Conservation (phyloP, 2,888 invertebrate species). For the Helobdella robusta region DNA sequence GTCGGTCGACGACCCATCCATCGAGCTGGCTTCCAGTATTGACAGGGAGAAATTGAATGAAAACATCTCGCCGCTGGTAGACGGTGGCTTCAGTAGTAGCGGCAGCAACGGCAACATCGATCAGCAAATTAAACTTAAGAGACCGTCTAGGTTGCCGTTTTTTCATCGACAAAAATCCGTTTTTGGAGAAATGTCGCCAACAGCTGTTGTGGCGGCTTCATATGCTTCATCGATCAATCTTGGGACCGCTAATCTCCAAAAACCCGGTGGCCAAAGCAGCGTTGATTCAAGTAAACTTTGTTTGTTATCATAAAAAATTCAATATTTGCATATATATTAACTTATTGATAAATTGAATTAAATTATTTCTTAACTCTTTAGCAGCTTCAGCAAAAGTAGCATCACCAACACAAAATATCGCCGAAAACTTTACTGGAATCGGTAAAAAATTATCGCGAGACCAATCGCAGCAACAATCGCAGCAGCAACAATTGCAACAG, state of each 20-base stretch:
- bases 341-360: too few species aligned
- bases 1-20: slow-evolving; percentile 8
- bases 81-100: background rate
- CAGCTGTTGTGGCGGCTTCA: background rate
- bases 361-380: too few species aligned
- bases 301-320: too few species aligned
- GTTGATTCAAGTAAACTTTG: too few species aligned
- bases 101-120: too few species aligned
- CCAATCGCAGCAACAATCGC: background rate
- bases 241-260: too few species aligned
- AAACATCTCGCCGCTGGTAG: too few species aligned
- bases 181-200: background rate
- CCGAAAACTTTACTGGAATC: background rate
- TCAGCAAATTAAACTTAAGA: too few species aligned
- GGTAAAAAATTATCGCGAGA: background rate
- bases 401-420: background rate
- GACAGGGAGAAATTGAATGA: background rate
- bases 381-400: background rate
- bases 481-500: background rate
- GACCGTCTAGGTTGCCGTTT: slow-evolving; percentile 14
- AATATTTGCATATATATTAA: too few species aligned
- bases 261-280: too few species aligned
- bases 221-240: too few species aligned
- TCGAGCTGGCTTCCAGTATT: too few species aligned
- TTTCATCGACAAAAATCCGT: slow-evolving; percentile 12